Percentiles rank a stretch among this genome's conserved stretches.
Conservation (phyloP, 2,113 vertebrate species). For the chimpanzee (Pan troglodytes) region NHGRI_mPanTro3-v2.1_pri NC_072419.2:27746501-27747000, state of each 20-base stretch:
- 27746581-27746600: not conserved
- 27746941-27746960: constrained; percentile 70
- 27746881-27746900: constrained; percentile 29
- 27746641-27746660: constrained; percentile 50
- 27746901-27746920: constrained; percentile 31
- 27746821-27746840: constrained; percentile 69
- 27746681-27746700: constrained; percentile 27
- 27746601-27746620: not conserved
- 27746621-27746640: constrained; percentile 41
- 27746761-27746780: constrained; percentile 65
- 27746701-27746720: constrained; percentile 21
- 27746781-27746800: constrained; percentile 63
- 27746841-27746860: constrained; percentile 53
- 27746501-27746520: not conserved
- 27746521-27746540: not conserved
- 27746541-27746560: not conserved
- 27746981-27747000: constrained; percentile 43
- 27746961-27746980: constrained; percentile 59
- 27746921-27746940: constrained; percentile 69
- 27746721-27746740: constrained; percentile 71
- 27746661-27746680: constrained; percentile 63
- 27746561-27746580: constrained; percentile 15
- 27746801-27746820: constrained; percentile 52
- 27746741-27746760: constrained; percentile 69
- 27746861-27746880: constrained; percentile 42